Conservation (phyloP, 1,140 invertebrate species). For the Bombus huntii region DNA sequence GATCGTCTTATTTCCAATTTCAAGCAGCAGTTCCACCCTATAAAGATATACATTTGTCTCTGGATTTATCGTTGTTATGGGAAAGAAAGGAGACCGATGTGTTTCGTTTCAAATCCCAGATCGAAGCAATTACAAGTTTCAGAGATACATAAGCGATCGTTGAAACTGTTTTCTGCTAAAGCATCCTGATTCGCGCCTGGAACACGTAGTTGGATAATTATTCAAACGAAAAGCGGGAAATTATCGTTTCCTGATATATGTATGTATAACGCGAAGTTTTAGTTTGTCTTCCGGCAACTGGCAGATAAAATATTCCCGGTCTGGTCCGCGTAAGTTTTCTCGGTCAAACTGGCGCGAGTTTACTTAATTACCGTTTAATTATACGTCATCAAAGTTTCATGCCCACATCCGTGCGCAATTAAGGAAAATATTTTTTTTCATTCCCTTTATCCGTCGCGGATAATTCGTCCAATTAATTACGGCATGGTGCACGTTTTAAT, state of each 20-base stretch:
- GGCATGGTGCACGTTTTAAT: neutral
- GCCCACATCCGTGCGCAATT: slow-evolving; percentile 17
- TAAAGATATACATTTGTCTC: slow-evolving; percentile 5
- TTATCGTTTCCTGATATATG: neutral
- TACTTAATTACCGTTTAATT: slow-evolving; percentile 37
- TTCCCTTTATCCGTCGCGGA: neutral
- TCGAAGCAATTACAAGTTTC: neutral
- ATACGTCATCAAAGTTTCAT: slow-evolving; percentile 14
- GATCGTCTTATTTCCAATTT: slow-evolving; percentile 31
- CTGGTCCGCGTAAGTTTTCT: neutral
- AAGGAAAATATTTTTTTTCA: neutral
- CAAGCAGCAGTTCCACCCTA: neutral
- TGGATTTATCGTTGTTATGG: neutral
- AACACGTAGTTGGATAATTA: neutral
- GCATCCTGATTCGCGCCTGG: neutral
- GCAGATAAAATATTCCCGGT: neutral
- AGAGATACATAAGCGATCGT: neutral
- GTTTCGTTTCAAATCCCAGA: too few relatives aligned
- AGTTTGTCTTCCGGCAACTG: neutral
- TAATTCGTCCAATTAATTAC: slow-evolving; percentile 34
- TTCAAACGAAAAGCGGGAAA: neutral
- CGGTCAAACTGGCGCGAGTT: neutral
- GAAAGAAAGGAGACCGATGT: neutral
- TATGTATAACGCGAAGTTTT: neutral
- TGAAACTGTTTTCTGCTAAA: neutral